A percentile compares a stretch with the other conserved stretches of the same genome.
phyloP scores from a whole-genome alignment of 2,797 vertebrate genomes.

The Anomalospiza imberbis region DNA sequence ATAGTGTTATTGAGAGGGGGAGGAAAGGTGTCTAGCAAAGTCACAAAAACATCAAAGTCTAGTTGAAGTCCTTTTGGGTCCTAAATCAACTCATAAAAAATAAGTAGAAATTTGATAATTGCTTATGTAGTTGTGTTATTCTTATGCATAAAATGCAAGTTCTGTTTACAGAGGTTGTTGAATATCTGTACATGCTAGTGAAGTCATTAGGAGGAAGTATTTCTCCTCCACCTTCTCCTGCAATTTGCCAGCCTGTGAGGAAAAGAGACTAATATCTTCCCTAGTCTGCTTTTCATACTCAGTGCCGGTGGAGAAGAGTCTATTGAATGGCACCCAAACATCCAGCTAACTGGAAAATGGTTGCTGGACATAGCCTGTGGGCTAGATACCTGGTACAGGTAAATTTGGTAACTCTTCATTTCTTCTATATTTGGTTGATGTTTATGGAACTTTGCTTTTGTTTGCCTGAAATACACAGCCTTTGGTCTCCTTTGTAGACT shows the following conservation, averaged over 20 bases:
- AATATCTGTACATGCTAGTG: background rate
- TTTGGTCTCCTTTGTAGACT: background rate
- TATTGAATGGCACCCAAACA: background rate
- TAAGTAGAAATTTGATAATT: background rate
- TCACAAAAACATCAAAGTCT: background rate
- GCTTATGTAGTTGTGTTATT: background rate
- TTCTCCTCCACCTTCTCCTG: background rate
- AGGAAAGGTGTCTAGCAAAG: background rate
- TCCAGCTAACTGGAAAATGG: background rate
- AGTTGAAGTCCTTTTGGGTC: background rate
- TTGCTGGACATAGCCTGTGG: background rate
- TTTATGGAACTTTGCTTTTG: background rate
- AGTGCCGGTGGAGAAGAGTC: rapidly evolving
- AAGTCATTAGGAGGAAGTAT: background rate
- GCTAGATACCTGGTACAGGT: background rate
- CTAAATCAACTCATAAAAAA: background rate
- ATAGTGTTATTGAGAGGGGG: background rate
- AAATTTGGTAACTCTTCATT: background rate
- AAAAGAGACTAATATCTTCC: background rate
- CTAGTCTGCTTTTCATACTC: background rate
- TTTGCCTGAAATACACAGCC: background rate
- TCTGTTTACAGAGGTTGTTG: background rate
- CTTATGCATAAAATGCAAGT: background rate
- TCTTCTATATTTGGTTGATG: background rate
- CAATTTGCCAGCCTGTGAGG: background rate